These are phyloP conservation scores for Mythimna impura DNA, from an alignment of 2,888 invertebrate genomes.

Conservation along the genomic window DNA sequence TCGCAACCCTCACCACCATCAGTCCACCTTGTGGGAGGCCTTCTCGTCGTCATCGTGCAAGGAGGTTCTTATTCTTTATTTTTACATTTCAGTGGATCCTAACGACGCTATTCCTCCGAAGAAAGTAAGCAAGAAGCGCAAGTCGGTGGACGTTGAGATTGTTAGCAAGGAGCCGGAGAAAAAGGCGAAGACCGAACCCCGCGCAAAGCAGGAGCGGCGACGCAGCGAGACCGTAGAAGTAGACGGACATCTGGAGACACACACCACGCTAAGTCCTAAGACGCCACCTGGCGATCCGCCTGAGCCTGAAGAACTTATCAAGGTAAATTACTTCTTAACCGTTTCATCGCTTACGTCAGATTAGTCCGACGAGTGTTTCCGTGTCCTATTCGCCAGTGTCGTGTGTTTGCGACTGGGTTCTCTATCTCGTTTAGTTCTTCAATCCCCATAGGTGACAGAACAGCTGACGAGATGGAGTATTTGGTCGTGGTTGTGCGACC, in stretches of 20 bases:
- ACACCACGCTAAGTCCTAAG: conserved; percentile 94
- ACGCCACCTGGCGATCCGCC: conserved; percentile 96
- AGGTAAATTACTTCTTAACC: conserved; percentile 79
- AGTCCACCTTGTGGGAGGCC: too few relatives aligned
- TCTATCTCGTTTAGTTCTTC: too few relatives aligned
- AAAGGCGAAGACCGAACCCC: conserved; percentile 82
- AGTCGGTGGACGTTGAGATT: conserved; percentile 77
- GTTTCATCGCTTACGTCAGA: too few relatives aligned
- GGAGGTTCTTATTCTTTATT: background rate
- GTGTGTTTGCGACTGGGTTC: too few relatives aligned
- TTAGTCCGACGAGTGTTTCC: too few relatives aligned
- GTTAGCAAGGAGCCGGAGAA: conserved; percentile 79
- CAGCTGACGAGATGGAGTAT: too few relatives aligned
- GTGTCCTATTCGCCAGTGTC: too few relatives aligned
- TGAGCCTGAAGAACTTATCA: conserved; percentile 97
- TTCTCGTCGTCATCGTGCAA: too few relatives aligned
- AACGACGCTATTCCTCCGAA: conserved; percentile 78
- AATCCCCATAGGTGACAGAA: too few relatives aligned
- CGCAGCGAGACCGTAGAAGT: conserved; percentile 89
- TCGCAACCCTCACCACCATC: too few relatives aligned
- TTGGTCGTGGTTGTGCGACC: too few relatives aligned
- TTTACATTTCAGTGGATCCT: conserved; percentile 80
- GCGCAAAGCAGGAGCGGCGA: conserved; percentile 78
- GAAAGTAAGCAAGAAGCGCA: conserved; percentile 82
- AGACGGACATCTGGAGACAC: conserved; percentile 94